Conservation (phyloP, 2,113 vertebrate genomes). For the Rhabdomys dilectus region DNA sequence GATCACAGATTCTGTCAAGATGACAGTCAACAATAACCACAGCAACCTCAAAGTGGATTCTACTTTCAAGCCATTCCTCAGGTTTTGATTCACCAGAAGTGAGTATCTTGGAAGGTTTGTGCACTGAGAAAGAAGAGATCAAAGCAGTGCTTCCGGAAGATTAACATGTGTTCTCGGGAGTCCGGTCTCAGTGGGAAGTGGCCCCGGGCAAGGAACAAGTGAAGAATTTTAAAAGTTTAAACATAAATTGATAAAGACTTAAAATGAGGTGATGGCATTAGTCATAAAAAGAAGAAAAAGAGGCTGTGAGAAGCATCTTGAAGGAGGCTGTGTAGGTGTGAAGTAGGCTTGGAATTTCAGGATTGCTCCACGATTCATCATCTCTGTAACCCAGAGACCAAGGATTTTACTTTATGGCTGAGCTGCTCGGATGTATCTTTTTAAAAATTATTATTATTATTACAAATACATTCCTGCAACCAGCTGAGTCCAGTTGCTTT, state of each 20-base stretch:
- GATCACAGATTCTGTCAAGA: neutral
- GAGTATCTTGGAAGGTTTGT: neutral
- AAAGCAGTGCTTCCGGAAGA: neutral
- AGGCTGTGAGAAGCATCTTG: neutral
- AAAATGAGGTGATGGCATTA: neutral
- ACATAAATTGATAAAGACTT: conserved; percentile 4
- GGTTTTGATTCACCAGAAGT: neutral
- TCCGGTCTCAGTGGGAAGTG: neutral
- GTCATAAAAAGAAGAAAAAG: neutral
- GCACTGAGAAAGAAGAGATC: neutral
- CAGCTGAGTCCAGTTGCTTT: neutral
- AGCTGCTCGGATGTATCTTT: neutral
- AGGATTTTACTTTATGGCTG: neutral
- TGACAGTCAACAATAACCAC: neutral
- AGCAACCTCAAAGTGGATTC: neutral
- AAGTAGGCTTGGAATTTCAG: neutral
- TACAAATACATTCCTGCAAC: neutral
- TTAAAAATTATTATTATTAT: neutral
- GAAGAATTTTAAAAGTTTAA: conserved; percentile 29
- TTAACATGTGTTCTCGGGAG: neutral
- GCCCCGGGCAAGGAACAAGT: neutral
- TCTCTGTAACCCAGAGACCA: neutral
- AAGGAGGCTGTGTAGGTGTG: neutral
- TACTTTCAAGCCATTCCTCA: neutral
- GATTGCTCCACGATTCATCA: neutral